Percentiles rank a stretch among this genome's conserved stretches.
phyloP scores from a whole-genome alignment of 2,888 invertebrate genomes.

The Periphyllus acericola region DNA sequence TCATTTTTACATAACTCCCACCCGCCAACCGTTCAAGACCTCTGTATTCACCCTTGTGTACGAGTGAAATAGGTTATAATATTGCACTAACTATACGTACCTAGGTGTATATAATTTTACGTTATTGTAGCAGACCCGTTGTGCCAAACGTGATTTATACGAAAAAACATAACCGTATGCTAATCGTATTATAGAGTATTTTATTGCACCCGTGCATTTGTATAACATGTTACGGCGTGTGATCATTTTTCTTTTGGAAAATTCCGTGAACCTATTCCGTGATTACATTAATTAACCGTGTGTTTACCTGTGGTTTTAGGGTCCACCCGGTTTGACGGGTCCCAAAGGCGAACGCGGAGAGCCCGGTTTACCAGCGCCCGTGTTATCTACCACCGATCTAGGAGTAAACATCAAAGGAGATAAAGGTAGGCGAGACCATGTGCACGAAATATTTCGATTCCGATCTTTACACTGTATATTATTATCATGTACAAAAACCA shows the following conservation, averaged over 20 bases:
- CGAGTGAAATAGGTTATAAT: neutral
- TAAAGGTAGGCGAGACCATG: slow-evolving; percentile 66
- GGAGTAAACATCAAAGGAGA: slow-evolving; percentile 66
- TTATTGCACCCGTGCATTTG: neutral
- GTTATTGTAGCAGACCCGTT: too few species aligned
- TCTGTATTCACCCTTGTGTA: too few species aligned
- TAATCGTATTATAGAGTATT: neutral
- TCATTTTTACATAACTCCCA: too few species aligned
- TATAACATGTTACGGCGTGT: neutral
- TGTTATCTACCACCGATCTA: slow-evolving; percentile 62
- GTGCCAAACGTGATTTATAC: neutral
- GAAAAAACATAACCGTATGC: neutral
- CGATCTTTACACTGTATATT: neutral
- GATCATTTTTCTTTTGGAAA: neutral
- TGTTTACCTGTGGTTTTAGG: slow-evolving; percentile 65
- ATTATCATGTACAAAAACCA: neutral
- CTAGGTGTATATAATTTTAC: too few species aligned
- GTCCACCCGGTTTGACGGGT: slow-evolving; percentile 75
- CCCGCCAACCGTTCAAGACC: too few species aligned
- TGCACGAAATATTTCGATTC: slow-evolving; percentile 46
- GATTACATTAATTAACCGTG: slow-evolving; percentile 2
- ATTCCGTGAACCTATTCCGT: slow-evolving; percentile 3
- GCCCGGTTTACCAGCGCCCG: slow-evolving; percentile 64
- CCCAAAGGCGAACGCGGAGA: slow-evolving; percentile 71
- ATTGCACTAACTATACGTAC: too few species aligned